Conservation (phyloP, 2,113 vertebrate species). For the Pteropus alecto region DNA sequence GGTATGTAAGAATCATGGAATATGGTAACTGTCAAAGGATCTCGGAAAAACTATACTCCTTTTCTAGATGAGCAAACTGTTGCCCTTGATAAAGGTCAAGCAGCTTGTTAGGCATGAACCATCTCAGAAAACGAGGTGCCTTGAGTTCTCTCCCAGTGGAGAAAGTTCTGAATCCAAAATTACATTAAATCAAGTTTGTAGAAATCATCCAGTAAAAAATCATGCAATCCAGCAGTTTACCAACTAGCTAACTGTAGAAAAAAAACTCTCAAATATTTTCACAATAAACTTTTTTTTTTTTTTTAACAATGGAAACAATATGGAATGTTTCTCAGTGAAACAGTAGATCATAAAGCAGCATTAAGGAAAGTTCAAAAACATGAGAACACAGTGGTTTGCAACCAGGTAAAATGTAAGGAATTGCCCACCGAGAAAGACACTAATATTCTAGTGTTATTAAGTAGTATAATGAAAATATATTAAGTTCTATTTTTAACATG, state of each 20-base stretch:
- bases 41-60: background rate
- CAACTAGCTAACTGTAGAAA: background rate
- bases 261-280: constrained; percentile 8
- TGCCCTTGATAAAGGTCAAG: constrained; percentile 21
- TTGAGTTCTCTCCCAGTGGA: background rate
- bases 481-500: background rate
- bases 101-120: background rate
- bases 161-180: constrained; percentile 24
- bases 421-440: background rate
- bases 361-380: background rate
- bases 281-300: background rate
- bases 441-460: background rate
- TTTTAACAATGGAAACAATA: background rate
- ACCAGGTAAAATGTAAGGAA: background rate
- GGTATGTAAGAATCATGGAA: background rate
- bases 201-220: background rate
- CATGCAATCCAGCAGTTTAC: background rate
- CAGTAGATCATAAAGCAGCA: background rate
- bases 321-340: background rate
- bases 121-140: background rate
- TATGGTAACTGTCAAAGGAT: background rate
- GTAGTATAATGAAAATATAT: background rate
- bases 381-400: background rate
- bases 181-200: background rate
- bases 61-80: background rate